A percentile compares a stretch with the other conserved stretches of the same genome.
Evolutionary conservation across 35 echinoderm and acorn worm species (phyloP).

Genomic region (Ophioderma brevispina): DNA sequence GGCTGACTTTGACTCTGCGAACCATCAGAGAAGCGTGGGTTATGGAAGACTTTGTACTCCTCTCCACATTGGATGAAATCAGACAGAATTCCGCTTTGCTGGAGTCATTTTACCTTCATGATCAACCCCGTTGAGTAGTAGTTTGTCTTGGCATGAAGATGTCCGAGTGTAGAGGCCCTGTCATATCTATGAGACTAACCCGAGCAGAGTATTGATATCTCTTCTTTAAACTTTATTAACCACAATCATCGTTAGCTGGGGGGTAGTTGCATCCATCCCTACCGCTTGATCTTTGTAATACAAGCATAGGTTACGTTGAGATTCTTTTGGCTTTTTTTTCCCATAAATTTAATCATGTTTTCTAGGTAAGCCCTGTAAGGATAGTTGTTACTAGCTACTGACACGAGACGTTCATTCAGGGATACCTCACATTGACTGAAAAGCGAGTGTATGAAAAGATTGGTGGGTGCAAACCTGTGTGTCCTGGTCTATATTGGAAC

Average conservation of each 20-base stretch:
- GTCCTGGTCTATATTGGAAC: slow-evolving; percentile 8
- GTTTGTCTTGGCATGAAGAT: slow-evolving; percentile 76
- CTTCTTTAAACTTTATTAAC: slow-evolving; percentile 37
- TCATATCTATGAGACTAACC: slow-evolving; percentile 44
- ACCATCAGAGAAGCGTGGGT: slow-evolving; percentile 17
- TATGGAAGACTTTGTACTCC: slow-evolving; percentile 9
- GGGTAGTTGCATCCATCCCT: slow-evolving; percentile 28
- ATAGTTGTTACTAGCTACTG: slow-evolving; percentile 27
- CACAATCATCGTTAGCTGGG: not conserved
- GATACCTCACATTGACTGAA: slow-evolving; percentile 61
- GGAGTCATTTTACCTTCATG: slow-evolving; percentile 47
- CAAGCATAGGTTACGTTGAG: slow-evolving; percentile 28
- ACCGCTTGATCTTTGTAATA: slow-evolving; percentile 67
- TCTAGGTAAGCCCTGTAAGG: slow-evolving; percentile 61
- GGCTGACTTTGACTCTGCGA: slow-evolving; percentile 35
- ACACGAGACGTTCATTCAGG: slow-evolving; percentile 50
- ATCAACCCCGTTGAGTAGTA: slow-evolving; percentile 53
- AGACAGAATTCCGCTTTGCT: slow-evolving; percentile 40
- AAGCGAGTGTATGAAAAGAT: slow-evolving; percentile 61
- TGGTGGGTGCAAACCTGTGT: slow-evolving; percentile 39
- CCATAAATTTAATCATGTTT: slow-evolving; percentile 64
- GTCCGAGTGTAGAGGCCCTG: slow-evolving; percentile 57
- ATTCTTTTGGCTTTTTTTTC: slow-evolving; percentile 37
- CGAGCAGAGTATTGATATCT: slow-evolving; percentile 22
- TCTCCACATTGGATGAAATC: slow-evolving; percentile 11